phyloP scores from a whole-genome alignment of 2,888 invertebrate genomes.

The Erynnis tages region DNA sequence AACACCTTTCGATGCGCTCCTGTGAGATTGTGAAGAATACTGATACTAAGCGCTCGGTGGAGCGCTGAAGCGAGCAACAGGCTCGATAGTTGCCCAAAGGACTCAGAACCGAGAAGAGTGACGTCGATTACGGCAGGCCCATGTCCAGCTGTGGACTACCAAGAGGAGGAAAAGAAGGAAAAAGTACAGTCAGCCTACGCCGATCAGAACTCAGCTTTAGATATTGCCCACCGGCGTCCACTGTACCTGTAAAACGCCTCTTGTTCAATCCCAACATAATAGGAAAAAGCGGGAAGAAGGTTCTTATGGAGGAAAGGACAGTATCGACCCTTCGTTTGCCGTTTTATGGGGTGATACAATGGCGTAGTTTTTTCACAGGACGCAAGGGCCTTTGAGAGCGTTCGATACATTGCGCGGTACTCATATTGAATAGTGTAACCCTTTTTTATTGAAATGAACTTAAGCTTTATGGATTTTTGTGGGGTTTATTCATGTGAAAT shows the following conservation, averaged over 20 bases:
- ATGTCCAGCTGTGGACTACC: no score
- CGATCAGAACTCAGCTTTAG: no score
- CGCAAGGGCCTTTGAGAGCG: conserved; percentile 10
- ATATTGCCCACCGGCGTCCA: conserved; percentile 18
- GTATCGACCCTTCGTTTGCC: not conserved
- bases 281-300: conserved; percentile 2
- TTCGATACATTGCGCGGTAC: conserved; percentile 12
- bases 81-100: no score
- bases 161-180: no score
- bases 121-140: no score
- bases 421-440: not conserved
- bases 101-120: no score
- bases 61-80: no score
- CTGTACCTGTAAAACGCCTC: conserved; percentile 13
- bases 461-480: not conserved
- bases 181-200: no score
- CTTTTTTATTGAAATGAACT: conserved; percentile 8
- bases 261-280: conserved; percentile 19
- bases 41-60: no score
- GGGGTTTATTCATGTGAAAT: conserved; percentile 4
- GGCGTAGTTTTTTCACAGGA: conserved; percentile 13
- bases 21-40: no score
- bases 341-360: conserved; percentile 6
- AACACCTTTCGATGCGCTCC: no score
- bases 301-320: conserved; percentile 13